Base-by-base conservation (phyloP, 1,140 invertebrate genomes). In the Dufourea novaeangliae region DNA sequence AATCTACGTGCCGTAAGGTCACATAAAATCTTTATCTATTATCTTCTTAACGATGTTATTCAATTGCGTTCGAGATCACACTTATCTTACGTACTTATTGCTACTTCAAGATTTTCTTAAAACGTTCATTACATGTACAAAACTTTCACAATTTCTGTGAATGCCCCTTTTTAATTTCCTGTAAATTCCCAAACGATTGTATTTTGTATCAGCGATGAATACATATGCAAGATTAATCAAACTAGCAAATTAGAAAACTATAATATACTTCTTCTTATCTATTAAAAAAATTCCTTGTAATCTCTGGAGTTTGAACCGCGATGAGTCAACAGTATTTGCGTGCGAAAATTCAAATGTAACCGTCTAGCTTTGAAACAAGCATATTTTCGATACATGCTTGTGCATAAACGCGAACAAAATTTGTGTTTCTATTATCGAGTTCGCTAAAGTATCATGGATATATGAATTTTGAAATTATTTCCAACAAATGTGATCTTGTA, bases 241-340 rank as follows among this genome's bases (percentile, higher is more conserved):
- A 52, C n/a, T 29, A 3, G 2, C 52, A 20, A 17, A 27, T 7
- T 14, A 27, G 46, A n/a, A 11, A 46, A 68, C 20, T 37, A 20
- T 22, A 32, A 27, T 34, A 46, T 46, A 11, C 14, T 2, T 20
- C 1, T 20, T 0, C 22, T 62, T 77, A 77, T 77, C 75, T 63
- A 12, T 34, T 39, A 10, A 29, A 68, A n/a, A 56, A 46, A 12
- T 34, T 54, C 2, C 22, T 3, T 10, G 14, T 71, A 25, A 70
- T 62, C 68, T 77, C 7, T 77, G 75, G 44, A 77, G 14, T 71
- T 77, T 77, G 75, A 54, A 62, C 75, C 22, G 8, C 20, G 4
- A 22, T 41, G 29, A 20, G 25, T 62, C 62, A 77, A 62, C 46
- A 56, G 63, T 63, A 7, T 62, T 62, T 71, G n/a, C 3, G n/a